These are phyloP conservation scores for Bombyx huttoni DNA, from an alignment of 2,888 invertebrate species.

Conservation along the genomic window DNA sequence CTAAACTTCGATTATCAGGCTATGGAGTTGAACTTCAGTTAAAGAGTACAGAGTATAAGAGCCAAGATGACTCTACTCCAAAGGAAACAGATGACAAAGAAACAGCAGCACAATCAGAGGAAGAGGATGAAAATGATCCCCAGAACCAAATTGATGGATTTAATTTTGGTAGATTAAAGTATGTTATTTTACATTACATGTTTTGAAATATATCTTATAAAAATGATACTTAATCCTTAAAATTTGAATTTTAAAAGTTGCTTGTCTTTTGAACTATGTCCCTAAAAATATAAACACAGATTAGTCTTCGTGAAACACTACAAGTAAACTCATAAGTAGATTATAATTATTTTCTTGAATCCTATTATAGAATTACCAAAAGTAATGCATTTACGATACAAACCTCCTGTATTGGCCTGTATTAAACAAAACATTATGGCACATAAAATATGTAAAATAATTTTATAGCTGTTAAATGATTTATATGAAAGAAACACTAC, in stretches of 20 bases:
- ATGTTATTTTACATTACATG: slow-evolving; percentile 21
- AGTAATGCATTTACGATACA: no score
- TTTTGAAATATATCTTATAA: no score
- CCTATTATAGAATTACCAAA: no score
- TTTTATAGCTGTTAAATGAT: no score
- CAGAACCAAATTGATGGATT: slow-evolving; percentile 89
- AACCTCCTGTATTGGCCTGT: no score
- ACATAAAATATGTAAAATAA: no score
- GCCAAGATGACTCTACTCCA: slow-evolving; percentile 90
- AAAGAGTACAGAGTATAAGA: slow-evolving; percentile 99
- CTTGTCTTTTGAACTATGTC: no score
- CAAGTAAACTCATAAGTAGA: not conserved
- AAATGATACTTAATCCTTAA: no score
- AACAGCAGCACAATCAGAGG: slow-evolving; percentile 40
- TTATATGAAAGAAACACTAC: no score
- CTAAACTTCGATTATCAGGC: slow-evolving; percentile 86
- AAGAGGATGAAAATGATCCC: slow-evolving; percentile 73
- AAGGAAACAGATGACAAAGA: slow-evolving; percentile 74
- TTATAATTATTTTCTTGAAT: not conserved
- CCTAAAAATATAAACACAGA: no score
- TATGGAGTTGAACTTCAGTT: slow-evolving; percentile 99
- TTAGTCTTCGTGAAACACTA: not conserved
- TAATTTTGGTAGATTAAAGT: slow-evolving; percentile 90
- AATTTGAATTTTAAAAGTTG: no score
- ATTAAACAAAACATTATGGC: no score